A percentile compares a stretch with the other conserved stretches of the same genome.
Conservation (phyloP, 37 sponge, comb jelly and placozoan genomes). For the Hexactinellida sp. region DNA sequence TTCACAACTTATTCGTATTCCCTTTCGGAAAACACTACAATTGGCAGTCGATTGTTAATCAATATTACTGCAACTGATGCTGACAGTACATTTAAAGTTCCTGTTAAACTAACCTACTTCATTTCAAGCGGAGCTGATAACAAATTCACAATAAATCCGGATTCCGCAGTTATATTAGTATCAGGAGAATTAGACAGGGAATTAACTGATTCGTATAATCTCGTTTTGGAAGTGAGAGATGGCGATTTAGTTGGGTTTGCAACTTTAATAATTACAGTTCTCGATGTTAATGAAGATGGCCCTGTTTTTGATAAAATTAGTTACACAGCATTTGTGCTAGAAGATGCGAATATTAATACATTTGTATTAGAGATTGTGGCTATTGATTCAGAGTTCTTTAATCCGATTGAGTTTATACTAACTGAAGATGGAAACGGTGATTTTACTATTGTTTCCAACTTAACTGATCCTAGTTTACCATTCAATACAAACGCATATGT, state of each 20-base stretch:
- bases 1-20: not conserved
- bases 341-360: not conserved
- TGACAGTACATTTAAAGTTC: not conserved
- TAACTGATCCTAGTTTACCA: not conserved
- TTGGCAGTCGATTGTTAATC: not conserved
- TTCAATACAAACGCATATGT: not conserved
- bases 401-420: not conserved
- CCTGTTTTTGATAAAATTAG: slow-evolving; percentile 27
- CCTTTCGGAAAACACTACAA: not conserved
- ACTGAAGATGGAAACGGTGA: not conserved
- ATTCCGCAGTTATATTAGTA: slow-evolving; percentile 29
- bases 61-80: not conserved
- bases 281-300: slow-evolving; percentile 48
- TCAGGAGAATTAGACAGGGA: slow-evolving; percentile 33
- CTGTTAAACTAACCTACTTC: not conserved
- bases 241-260: slow-evolving; percentile 17
- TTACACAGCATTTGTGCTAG: not conserved
- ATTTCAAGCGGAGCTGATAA: not conserved
- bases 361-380: slow-evolving; percentile 23
- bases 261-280: slow-evolving; percentile 27
- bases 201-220: slow-evolving; percentile 18
- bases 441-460: not conserved
- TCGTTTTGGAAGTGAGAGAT: slow-evolving; percentile 46
- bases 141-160: slow-evolving; percentile 18
- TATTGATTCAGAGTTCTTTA: slow-evolving; percentile 25